Conservation (phyloP, 2,888 invertebrate species). For the Zeuzera pyrina region DNA sequence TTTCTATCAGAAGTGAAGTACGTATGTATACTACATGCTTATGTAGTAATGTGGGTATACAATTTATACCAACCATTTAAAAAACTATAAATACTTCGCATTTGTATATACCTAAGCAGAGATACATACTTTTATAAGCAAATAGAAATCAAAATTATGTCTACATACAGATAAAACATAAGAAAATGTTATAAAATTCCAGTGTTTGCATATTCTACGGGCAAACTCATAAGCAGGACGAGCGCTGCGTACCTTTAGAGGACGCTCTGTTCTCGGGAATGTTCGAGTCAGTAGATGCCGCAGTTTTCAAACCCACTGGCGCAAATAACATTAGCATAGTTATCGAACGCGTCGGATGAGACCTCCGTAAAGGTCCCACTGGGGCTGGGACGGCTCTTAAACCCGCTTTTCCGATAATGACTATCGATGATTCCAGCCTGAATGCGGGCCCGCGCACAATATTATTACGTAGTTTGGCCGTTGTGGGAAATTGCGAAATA, state of each 20-base stretch:
- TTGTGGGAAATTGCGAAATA: constrained; percentile 60
- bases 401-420: constrained; percentile 71
- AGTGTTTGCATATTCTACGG: too few species aligned
- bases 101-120: too few species aligned
- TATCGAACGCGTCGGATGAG: constrained; percentile 68
- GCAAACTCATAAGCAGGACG: constrained; percentile 16
- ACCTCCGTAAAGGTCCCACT: constrained; percentile 64
- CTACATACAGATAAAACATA: too few species aligned
- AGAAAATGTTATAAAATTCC: too few species aligned
- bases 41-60: too few species aligned
- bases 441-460: constrained; percentile 60
- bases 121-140: too few species aligned
- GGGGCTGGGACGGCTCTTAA: constrained; percentile 66
- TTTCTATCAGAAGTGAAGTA: too few species aligned
- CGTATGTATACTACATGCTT: too few species aligned
- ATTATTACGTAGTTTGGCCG: constrained; percentile 64
- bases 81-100: too few species aligned
- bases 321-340: constrained; percentile 73
- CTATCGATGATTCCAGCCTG: constrained; percentile 67
- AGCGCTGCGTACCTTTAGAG: constrained; percentile 13
- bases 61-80: too few species aligned
- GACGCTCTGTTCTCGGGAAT: constrained; percentile 20
- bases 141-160: too few species aligned
- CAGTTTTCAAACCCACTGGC: constrained; percentile 61
- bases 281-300: constrained; percentile 50